A percentile compares a stretch with the other conserved stretches of the same genome.
Conservation (phyloP, 2,797 vertebrate species). For the Toxotes lorentzi region DNA sequence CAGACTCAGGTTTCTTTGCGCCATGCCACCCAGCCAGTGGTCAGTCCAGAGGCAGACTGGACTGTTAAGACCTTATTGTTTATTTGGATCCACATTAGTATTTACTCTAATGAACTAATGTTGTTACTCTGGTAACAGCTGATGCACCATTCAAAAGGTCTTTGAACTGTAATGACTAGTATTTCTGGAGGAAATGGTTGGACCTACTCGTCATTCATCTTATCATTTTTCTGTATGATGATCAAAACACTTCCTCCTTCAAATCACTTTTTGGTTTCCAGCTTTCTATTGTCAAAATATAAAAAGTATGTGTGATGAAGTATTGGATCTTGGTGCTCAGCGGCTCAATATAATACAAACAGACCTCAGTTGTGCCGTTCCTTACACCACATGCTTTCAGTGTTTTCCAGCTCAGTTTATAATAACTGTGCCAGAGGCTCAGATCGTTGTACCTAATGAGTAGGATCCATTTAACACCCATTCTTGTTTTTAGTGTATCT, state of each 20-base stretch:
- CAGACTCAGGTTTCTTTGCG: conserved; percentile 23
- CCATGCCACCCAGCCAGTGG: background rate
- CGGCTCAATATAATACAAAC: background rate
- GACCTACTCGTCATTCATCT: background rate
- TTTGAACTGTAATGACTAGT: background rate
- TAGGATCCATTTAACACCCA: conserved; percentile 21
- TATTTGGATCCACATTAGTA: conserved; percentile 5
- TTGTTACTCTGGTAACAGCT: conserved; percentile 1
- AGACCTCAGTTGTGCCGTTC: background rate
- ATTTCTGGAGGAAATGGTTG: no score
- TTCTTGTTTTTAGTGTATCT: conserved; percentile 29
- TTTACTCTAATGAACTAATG: background rate
- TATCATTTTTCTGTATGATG: background rate
- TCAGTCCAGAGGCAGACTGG: background rate
- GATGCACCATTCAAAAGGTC: background rate
- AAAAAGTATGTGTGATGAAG: background rate
- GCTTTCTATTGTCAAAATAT: background rate
- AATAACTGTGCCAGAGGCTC: conserved; percentile 34
- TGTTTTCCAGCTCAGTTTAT: conserved; percentile 35
- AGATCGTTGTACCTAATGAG: conserved; percentile 40
- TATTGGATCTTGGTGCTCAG: background rate
- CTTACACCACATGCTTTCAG: background rate
- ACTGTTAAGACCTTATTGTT: conserved; percentile 11
- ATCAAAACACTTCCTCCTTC: background rate
- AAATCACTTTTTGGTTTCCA: background rate